phyloP scores from a whole-genome alignment of 2,113 vertebrate species.

The Petroica traversi region DNA sequence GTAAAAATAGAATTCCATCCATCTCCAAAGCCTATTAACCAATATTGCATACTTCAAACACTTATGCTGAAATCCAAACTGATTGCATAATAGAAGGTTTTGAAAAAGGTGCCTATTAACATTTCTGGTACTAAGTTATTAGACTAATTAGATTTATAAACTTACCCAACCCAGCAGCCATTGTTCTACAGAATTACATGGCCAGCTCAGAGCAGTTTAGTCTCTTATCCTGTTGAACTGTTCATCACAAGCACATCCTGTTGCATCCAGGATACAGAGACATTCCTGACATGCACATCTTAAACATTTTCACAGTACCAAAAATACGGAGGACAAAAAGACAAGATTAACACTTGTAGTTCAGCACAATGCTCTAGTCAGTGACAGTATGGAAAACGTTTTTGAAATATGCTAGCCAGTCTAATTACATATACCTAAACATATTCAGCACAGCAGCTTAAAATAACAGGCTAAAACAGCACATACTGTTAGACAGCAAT shows the following conservation, averaged over 20 bases:
- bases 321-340: background rate
- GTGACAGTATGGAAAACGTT: background rate
- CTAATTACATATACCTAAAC: background rate
- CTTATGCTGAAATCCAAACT: background rate
- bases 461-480: background rate
- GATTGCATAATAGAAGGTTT: background rate
- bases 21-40: background rate
- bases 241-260: background rate
- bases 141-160: background rate
- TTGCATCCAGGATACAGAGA: background rate
- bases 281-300: background rate
- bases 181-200: background rate
- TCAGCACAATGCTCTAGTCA: background rate
- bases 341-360: background rate
- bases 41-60: background rate
- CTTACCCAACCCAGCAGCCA: background rate
- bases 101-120: background rate
- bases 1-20: background rate
- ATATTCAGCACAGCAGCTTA: background rate
- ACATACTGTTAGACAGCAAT: background rate
- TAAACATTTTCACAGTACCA: background rate
- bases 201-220: background rate
- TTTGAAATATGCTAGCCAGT: background rate
- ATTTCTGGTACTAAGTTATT: background rate
- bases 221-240: background rate